Conservation (phyloP, 2,888 invertebrate genomes). For the Octodonta nipae region DNA sequence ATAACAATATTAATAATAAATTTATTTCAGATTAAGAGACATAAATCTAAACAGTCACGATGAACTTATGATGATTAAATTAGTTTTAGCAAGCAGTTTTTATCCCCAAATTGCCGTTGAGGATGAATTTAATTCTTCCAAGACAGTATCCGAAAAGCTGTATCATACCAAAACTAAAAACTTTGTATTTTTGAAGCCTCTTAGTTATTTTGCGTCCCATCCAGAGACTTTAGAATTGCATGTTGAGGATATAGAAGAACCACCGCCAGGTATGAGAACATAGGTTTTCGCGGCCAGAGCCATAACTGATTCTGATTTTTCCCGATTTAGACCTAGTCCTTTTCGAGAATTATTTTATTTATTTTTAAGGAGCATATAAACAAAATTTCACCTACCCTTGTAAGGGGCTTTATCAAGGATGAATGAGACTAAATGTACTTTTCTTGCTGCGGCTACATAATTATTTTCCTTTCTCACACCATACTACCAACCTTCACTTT, state of each 20-base stretch:
- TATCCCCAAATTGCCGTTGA: slow-evolving; percentile 93
- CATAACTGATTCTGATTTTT: too few species aligned
- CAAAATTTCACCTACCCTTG: too few species aligned
- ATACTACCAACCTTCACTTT: too few species aligned
- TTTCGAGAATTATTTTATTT: too few species aligned
- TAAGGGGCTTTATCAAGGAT: too few species aligned
- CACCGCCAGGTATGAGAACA: slow-evolving; percentile 37
- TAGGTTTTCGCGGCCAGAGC: too few species aligned
- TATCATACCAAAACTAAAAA: slow-evolving; percentile 81
- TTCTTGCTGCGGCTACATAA: too few species aligned
- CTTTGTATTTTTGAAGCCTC: slow-evolving; percentile 81
- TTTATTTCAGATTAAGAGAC: slow-evolving; percentile 3
- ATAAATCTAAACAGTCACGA: slow-evolving; percentile 44
- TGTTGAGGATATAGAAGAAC: slow-evolving; percentile 60
- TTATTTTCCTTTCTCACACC: too few species aligned
- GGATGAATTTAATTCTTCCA: slow-evolving; percentile 85
- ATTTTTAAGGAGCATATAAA: too few species aligned
- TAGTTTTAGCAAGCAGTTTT: slow-evolving; percentile 80
- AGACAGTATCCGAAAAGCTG: slow-evolving; percentile 65
- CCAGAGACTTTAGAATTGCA: slow-evolving; percentile 64
- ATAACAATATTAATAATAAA: background rate
- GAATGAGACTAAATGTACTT: too few species aligned
- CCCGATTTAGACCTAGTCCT: too few species aligned
- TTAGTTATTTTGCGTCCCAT: slow-evolving; percentile 73
- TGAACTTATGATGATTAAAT: slow-evolving; percentile 56